Evolutionary conservation across 1,140 invertebrate genomes (phyloP).

Genomic region (Drosophila insularis): DNA sequence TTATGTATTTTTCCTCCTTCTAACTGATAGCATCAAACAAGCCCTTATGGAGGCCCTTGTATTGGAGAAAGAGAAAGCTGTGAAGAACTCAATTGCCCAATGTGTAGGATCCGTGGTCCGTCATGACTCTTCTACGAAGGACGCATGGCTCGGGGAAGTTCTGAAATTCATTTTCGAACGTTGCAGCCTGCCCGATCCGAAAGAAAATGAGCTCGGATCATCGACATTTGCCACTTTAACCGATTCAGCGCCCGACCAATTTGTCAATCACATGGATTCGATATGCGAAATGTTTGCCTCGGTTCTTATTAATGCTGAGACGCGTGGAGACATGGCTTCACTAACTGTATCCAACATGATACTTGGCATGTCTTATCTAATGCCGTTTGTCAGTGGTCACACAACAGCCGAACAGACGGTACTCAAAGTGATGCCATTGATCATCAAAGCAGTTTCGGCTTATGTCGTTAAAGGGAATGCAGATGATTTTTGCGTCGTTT

Average conservation of each 20-base stretch:
- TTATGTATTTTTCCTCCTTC: neutral
- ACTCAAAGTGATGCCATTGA: conserved; percentile 85
- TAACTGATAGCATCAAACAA: conserved; percentile 84
- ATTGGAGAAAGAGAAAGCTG: conserved; percentile 85
- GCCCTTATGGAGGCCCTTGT: conserved; percentile 85
- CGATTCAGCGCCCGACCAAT: conserved; percentile 77
- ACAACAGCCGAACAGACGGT: conserved; percentile 83
- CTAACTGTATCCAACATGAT: conserved; percentile 69
- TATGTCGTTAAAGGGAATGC: conserved; percentile 85
- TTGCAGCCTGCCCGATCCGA: conserved; percentile 59
- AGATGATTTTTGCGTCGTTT: conserved; percentile 85
- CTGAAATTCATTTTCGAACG: conserved; percentile 85
- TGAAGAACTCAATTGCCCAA: conserved; percentile 87
- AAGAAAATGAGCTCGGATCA: conserved; percentile 74
- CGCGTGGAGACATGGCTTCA: conserved; percentile 57
- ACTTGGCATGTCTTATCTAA: conserved; percentile 61
- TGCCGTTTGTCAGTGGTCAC: conserved; percentile 70
- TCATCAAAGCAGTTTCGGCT: conserved; percentile 85
- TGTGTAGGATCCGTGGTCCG: conserved; percentile 87
- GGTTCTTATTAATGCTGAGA: conserved; percentile 57
- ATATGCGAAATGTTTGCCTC: conserved; percentile 67
- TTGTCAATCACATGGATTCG: conserved; percentile 70
- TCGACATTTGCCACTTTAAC: conserved; percentile 73
- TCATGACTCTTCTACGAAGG: conserved; percentile 86
- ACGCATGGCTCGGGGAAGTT: conserved; percentile 86